Conservation (phyloP, 2,113 vertebrate species). For the Suricata suricatta region DNA sequence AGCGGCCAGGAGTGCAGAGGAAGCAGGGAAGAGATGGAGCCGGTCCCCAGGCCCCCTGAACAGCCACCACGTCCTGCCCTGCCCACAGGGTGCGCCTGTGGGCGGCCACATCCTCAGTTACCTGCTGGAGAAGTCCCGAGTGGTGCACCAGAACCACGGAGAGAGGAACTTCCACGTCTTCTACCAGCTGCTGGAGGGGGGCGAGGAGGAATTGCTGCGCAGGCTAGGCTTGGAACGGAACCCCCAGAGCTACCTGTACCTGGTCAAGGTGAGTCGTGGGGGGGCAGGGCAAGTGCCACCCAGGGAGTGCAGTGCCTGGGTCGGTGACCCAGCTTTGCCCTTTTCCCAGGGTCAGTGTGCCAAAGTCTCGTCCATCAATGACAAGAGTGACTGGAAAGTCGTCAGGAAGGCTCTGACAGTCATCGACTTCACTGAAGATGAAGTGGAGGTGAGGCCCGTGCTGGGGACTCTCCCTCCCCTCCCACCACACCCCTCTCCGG, state of each 20-base stretch:
- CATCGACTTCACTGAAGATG: conserved; percentile 93
- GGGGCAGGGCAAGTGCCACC: background rate
- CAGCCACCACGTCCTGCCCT: background rate
- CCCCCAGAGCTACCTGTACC: conserved; percentile 95
- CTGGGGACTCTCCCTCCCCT: background rate
- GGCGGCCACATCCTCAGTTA: conserved; percentile 99
- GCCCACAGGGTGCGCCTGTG: conserved; percentile 92
- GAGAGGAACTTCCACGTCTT: conserved; percentile 99
- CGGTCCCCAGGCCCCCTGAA: background rate
- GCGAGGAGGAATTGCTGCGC: conserved; percentile 94
- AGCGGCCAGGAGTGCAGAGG: background rate
- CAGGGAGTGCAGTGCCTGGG: background rate
- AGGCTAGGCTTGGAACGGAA: conserved; percentile 94
- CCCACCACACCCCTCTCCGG: background rate
- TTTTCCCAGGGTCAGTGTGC: conserved; percentile 94
- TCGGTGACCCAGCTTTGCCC: background rate
- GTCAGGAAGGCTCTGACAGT: conserved; percentile 93
- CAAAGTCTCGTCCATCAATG: conserved; percentile 98
- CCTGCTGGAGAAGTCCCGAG: conserved; percentile 98
- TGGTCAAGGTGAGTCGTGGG: conserved; percentile 90
- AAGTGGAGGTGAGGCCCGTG: conserved; percentile 92
- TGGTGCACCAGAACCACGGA: conserved; percentile 97
- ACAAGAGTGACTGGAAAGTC: conserved; percentile 96
- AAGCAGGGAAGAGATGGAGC: background rate
- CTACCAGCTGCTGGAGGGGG: conserved; percentile 97